Percentiles rank a stretch among this genome's conserved stretches.
Conservation (phyloP, 2,113 vertebrate species). For the Origma solitaria region DNA sequence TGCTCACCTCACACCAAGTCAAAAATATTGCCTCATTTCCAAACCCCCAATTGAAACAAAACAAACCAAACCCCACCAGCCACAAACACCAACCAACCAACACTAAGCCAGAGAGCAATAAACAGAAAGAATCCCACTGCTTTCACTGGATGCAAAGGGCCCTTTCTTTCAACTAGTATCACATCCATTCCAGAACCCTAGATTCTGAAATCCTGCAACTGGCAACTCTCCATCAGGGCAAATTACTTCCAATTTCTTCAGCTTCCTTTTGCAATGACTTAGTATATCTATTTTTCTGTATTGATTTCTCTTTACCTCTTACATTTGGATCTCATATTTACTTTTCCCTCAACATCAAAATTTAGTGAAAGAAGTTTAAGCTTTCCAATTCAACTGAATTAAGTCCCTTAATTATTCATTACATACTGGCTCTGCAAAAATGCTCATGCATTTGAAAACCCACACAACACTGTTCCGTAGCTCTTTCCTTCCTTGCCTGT, state of each 20-base stretch:
- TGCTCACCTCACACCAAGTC: rapidly evolving
- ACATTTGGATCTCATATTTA: neutral
- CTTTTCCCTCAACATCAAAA: neutral
- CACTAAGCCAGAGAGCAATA: neutral
- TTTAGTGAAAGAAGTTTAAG: neutral
- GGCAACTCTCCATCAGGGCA: neutral
- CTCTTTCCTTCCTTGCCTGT: neutral
- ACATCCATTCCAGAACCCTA: neutral
- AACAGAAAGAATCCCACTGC: neutral
- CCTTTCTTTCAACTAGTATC: neutral
- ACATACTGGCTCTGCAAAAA: neutral
- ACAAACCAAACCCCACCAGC: neutral
- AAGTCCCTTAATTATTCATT: neutral
- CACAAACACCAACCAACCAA: neutral
- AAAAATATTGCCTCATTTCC: neutral
- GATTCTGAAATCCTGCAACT: neutral
- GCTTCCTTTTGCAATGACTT: neutral
- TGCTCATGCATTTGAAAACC: neutral
- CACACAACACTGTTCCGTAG: no score
- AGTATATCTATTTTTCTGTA: neutral
- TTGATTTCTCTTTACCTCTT: neutral
- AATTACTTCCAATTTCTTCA: neutral
- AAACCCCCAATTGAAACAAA: neutral
- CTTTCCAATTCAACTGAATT: neutral
- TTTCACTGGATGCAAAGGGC: neutral